These are phyloP conservation scores for Agonum fuliginosum DNA, from an alignment of 2,888 invertebrate species.

Conservation along the genomic window DNA sequence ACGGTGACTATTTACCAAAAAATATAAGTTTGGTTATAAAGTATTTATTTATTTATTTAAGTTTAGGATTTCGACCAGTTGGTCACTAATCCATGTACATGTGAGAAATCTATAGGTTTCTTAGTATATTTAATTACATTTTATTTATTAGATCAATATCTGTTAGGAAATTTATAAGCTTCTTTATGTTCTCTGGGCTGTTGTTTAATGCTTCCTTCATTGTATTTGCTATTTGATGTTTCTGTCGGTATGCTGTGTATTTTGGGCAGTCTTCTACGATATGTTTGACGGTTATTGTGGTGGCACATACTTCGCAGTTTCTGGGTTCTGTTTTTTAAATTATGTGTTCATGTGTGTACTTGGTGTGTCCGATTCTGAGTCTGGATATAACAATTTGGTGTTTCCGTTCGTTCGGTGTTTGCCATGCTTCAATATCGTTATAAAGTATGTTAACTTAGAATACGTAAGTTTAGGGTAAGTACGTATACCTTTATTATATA, in stretches of 20 bases:
- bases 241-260: neutral
- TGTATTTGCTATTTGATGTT: neutral
- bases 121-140: neutral
- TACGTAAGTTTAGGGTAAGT: no score
- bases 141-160: neutral
- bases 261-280: neutral
- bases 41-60: slow-evolving; percentile 3
- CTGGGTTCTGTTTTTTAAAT: neutral
- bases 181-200: neutral
- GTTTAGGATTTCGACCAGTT: neutral
- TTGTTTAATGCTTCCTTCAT: neutral
- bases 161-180: neutral
- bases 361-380: neutral
- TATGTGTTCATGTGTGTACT: neutral
- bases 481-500: no score
- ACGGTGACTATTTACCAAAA: no score
- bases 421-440: neutral
- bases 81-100: neutral
- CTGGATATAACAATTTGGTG: neutral
- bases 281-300: neutral
- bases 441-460: no score
- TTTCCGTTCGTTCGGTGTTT: neutral
- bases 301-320: neutral
- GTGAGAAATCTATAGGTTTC: neutral
- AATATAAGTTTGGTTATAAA: no score